Conservation (phyloP, 1,140 invertebrate species). For the Bombyx mandarina region DNA sequence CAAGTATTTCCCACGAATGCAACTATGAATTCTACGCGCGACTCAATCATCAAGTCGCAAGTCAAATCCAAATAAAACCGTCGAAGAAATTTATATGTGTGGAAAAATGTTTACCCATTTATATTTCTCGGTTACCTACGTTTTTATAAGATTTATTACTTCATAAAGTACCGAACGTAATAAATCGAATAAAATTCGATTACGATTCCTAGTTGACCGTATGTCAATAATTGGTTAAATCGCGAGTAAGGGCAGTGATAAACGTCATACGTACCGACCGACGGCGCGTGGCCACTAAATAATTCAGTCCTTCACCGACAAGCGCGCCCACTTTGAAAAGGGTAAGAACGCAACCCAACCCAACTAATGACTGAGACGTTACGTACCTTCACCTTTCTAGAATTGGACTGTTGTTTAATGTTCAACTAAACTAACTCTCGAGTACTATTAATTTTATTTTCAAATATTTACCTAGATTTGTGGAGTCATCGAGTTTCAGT, state of each 20-base stretch:
- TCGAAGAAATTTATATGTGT: too few species aligned
- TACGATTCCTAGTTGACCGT: neutral
- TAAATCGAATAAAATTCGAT: neutral
- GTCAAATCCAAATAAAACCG: too few species aligned
- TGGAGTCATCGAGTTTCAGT: too few species aligned
- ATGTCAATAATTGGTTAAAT: conserved; percentile 9
- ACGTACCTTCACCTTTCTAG: neutral
- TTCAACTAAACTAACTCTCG: neutral
- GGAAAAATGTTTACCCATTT: too few species aligned
- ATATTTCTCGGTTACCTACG: too few species aligned
- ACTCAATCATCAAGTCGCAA: too few species aligned
- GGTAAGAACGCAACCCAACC: conserved; percentile 27
- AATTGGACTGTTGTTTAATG: neutral
- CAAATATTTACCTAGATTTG: too few species aligned
- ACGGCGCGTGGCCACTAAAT: conserved; percentile 30
- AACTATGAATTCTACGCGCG: too few species aligned
- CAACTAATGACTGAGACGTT: conserved; percentile 21
- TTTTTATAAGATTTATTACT: neutral
- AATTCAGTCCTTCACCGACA: conserved; percentile 35
- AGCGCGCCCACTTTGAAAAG: conserved; percentile 36
- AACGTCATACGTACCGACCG: conserved; percentile 19
- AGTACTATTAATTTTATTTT: too few species aligned
- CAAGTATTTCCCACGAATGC: too few species aligned
- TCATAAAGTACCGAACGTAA: neutral
- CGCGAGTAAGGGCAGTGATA: conserved; percentile 18